phyloP scores from a whole-genome alignment of 2,888 invertebrate species.

The Herminia tarsipennalis region DNA sequence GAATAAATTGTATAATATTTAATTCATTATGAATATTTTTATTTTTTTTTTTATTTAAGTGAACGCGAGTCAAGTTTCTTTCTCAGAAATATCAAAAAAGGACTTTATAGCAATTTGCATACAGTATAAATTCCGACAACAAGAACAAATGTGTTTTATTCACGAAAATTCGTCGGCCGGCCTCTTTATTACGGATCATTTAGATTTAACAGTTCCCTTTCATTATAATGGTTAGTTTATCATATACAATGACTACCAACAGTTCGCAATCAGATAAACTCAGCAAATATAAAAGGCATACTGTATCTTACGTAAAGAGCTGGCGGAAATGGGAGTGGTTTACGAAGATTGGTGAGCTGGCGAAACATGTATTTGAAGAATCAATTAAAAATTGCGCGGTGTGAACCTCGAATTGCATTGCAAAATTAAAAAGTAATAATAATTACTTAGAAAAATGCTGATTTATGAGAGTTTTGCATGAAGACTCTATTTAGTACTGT shows the following conservation, averaged over 20 bases:
- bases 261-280: conserved; percentile 1
- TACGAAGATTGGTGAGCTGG: not conserved
- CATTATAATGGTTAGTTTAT: conserved; percentile 3
- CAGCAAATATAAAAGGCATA: conserved; percentile 3
- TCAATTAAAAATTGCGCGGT: not conserved
- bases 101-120: too few relatives aligned
- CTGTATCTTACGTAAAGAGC: conserved; percentile 4
- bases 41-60: too few relatives aligned
- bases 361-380: not conserved
- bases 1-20: too few relatives aligned
- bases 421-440: not conserved
- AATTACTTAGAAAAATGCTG: too few relatives aligned
- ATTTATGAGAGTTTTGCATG: too few relatives aligned
- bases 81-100: too few relatives aligned
- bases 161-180: too few relatives aligned
- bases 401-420: not conserved
- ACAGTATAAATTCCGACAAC: too few relatives aligned
- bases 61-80: too few relatives aligned
- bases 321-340: not conserved
- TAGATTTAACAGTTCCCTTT: not conserved
- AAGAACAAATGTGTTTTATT: not conserved
- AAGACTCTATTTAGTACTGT: too few relatives aligned
- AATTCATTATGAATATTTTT: too few relatives aligned
- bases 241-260: not conserved
- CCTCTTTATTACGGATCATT: conserved; percentile 1